Conservation (phyloP, 2,113 vertebrate species). For the Orthonyx spaldingii region DNA sequence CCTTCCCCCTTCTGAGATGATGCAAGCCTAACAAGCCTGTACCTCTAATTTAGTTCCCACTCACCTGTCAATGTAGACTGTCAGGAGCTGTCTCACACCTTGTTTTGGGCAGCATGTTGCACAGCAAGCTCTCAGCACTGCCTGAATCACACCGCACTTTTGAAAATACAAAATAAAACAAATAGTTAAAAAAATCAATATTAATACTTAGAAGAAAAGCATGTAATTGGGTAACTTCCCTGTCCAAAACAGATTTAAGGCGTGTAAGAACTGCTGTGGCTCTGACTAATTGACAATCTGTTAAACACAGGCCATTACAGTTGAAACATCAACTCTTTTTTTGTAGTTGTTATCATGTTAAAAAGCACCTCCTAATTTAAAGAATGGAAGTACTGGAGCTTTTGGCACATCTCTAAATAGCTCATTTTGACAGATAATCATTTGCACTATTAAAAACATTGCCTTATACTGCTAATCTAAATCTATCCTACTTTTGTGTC, state of each 20-base stretch:
- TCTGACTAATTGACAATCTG: neutral
- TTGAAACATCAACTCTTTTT: neutral
- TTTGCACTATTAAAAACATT: neutral
- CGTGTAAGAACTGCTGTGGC: neutral
- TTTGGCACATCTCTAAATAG: neutral
- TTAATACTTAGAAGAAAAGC: neutral
- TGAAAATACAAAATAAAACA: neutral
- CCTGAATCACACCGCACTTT: rapidly evolving
- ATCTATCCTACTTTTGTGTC: neutral
- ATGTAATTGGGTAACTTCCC: neutral
- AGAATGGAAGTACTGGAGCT: neutral
- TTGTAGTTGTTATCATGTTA: neutral
- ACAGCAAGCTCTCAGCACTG: rapidly evolving
- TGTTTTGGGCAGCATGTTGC: neutral
- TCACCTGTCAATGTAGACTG: neutral
- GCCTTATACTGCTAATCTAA: neutral
- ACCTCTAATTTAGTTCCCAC: neutral
- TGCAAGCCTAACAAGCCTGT: neutral
- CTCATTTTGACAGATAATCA: neutral
- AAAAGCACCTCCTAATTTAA: neutral
- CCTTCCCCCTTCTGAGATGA: neutral
- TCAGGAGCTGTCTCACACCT: neutral
- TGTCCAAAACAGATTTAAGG: neutral
- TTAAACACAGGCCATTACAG: neutral
- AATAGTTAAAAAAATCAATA: neutral